Conservation (phyloP, 2,113 vertebrate genomes). For the Cebidichthys violaceus region DNA sequence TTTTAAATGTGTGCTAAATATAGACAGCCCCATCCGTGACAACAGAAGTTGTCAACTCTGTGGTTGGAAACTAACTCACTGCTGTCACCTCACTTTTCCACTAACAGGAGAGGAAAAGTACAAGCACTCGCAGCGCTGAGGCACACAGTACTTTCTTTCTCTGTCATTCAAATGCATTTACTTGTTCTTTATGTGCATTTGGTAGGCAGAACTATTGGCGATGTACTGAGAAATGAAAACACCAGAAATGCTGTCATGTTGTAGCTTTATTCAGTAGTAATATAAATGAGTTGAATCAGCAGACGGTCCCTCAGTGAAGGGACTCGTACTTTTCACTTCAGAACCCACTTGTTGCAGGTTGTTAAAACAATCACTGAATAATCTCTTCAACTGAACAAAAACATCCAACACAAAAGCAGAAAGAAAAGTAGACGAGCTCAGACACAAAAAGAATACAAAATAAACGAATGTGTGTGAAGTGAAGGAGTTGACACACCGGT, state of each 20-base stretch:
- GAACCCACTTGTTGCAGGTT: constrained; percentile 51
- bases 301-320: constrained; percentile 65
- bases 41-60: constrained; percentile 32
- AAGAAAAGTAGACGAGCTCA: constrained; percentile 20
- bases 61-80: constrained; percentile 77
- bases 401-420: constrained; percentile 54
- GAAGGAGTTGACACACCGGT: constrained; percentile 22
- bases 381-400: constrained; percentile 59
- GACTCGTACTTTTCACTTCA: constrained; percentile 63
- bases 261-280: constrained; percentile 92
- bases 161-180: neutral
- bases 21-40: constrained; percentile 49
- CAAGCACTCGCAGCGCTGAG: neutral
- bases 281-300: constrained; percentile 87
- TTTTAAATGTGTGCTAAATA: constrained; percentile 59
- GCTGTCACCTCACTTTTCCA: constrained; percentile 59
- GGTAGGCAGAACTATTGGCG: fast-evolving
- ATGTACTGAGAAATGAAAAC: neutral
- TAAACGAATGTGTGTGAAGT: neutral
- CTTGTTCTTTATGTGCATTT: neutral
- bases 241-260: constrained; percentile 44
- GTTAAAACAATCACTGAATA: constrained; percentile 55
- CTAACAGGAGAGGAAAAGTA: constrained; percentile 9
- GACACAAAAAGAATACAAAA: constrained; percentile 43
- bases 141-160: neutral